Evolutionary conservation across 2,888 invertebrate species (phyloP).

Genomic region (Synanthedon tipuliformis): DNA sequence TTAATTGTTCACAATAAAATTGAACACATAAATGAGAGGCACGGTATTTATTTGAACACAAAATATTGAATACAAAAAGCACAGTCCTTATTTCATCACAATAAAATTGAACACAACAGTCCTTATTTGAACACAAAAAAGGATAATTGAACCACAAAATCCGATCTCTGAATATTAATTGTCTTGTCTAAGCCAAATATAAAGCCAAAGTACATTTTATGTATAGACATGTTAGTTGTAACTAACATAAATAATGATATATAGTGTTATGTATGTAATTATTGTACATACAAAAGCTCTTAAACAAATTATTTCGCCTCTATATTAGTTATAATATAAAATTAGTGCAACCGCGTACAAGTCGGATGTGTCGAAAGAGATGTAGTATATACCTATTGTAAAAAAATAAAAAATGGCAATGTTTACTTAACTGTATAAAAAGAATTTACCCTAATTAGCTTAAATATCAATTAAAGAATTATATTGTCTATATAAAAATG

Average conservation of each 20-base stretch:
- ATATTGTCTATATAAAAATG: constrained; percentile 4
- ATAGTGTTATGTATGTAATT: constrained; percentile 4
- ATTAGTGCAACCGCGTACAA: neutral
- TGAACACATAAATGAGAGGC: too few species aligned
- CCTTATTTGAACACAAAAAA: neutral
- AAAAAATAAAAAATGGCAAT: neutral
- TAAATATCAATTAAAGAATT: constrained; percentile 8
- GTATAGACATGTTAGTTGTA: constrained; percentile 19
- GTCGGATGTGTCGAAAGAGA: neutral
- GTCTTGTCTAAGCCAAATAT: constrained; percentile 52
- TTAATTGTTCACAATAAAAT: too few species aligned
- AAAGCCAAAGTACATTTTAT: constrained; percentile 52
- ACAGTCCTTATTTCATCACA: too few species aligned
- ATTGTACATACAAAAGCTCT: constrained; percentile 10
- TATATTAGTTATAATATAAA: too few species aligned
- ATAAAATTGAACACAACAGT: too few species aligned
- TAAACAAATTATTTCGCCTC: neutral
- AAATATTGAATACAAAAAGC: too few species aligned
- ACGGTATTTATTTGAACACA: too few species aligned
- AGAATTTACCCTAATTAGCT: neutral
- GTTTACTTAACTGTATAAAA: neutral
- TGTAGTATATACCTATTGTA: neutral
- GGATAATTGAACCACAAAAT: neutral
- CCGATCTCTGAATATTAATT: neutral
- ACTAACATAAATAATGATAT: constrained; percentile 10